These are phyloP conservation scores for Drosophila hamatofila DNA, from an alignment of 2,888 invertebrate species.

Conservation along the genomic window DNA sequence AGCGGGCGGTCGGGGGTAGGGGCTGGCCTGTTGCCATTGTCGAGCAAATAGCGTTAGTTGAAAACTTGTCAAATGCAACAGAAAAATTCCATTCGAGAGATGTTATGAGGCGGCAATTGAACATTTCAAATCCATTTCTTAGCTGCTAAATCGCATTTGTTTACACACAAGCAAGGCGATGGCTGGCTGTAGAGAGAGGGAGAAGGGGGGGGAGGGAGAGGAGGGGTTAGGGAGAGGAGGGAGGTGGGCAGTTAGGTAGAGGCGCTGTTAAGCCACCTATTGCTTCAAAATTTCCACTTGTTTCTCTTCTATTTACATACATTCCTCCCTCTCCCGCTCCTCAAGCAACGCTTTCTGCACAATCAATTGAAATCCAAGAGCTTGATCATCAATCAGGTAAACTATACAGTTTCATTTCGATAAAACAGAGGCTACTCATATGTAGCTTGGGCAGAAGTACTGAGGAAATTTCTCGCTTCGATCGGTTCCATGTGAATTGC, in stretches of 20 bases:
- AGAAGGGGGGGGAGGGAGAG: not conserved
- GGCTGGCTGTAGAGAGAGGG: not conserved
- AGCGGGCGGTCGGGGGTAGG: not conserved
- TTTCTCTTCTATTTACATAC: not conserved
- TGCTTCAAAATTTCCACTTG: slow-evolving; percentile 7
- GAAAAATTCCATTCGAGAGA: slow-evolving; percentile 42
- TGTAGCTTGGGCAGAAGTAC: no score
- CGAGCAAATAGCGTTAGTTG: slow-evolving; percentile 63
- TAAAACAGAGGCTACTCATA: not conserved
- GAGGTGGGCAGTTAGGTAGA: not conserved
- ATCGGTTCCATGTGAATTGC: slow-evolving; percentile 6
- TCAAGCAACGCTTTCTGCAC: not conserved
- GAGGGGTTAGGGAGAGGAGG: not conserved
- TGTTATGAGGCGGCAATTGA: slow-evolving; percentile 43
- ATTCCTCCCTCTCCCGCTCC: not conserved
- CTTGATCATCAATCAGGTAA: slow-evolving; percentile 1
- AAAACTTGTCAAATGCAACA: slow-evolving; percentile 59
- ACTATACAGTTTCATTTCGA: not conserved
- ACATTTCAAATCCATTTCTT: slow-evolving; percentile 38
- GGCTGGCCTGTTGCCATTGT: slow-evolving; percentile 45
- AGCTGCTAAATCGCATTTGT: slow-evolving; percentile 14
- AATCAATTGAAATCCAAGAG: not conserved
- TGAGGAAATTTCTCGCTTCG: not conserved
- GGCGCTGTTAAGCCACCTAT: slow-evolving; percentile 21
- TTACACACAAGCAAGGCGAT: not conserved